These are phyloP conservation scores for Metopia argyrocephala DNA, from an alignment of 2,888 invertebrate species.

Conservation along the genomic window DNA sequence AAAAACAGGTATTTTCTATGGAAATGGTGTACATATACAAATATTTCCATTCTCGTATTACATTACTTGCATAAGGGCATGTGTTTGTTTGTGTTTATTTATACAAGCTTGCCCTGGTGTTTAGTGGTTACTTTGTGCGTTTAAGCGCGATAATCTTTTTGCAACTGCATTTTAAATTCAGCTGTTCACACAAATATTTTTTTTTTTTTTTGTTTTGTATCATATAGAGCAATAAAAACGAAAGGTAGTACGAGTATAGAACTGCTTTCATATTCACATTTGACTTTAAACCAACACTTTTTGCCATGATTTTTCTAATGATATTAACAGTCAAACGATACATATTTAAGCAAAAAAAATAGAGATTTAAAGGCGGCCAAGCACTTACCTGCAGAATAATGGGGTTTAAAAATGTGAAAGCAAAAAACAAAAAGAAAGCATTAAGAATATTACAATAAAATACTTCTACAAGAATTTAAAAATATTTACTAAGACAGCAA, in stretches of 20 bases:
- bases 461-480: slow-evolving; percentile 14
- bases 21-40: not conserved
- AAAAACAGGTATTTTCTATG: too few relatives aligned
- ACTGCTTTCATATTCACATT: not conserved
- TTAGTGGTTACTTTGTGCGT: slow-evolving; percentile 58
- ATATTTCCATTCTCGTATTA: not conserved
- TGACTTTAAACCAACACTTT: slow-evolving; percentile 9
- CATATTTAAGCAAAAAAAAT: not conserved
- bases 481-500: not conserved
- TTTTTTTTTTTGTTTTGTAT: too few relatives aligned
- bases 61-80: not conserved
- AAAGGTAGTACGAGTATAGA: not conserved
- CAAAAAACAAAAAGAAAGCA: not conserved
- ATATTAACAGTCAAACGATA: slow-evolving; percentile 31
- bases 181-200: not conserved
- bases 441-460: slow-evolving; percentile 21
- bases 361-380: too few relatives aligned
- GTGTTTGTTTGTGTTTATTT: not conserved
- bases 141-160: slow-evolving; percentile 46
- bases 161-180: not conserved
- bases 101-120: slow-evolving; percentile 29
- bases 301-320: slow-evolving; percentile 33
- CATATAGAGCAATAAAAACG: too few relatives aligned
- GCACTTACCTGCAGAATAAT: too few relatives aligned
- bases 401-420: not conserved